Evolutionary conservation across 2,888 invertebrate species (phyloP), one percentile per base, ranked within the genome.

Genomic region (Caenorhabditis sp.): DNA sequence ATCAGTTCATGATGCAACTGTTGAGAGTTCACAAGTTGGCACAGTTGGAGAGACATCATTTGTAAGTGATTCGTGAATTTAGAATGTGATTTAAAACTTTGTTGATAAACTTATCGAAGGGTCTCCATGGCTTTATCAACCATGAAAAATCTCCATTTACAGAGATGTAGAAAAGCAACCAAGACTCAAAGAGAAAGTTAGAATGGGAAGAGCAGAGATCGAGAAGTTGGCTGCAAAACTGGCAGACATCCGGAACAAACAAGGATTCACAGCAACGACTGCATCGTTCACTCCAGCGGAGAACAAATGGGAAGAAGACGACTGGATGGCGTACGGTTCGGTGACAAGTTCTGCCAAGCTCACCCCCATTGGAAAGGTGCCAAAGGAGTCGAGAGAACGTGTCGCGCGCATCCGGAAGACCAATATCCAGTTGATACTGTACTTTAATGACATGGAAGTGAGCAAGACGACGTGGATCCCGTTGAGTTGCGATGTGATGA

Each of bases 361-460:
- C 9, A 70, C 81, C 8, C 50, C 76, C 11, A 71, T 70, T 3
- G 44, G 64, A 24, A 77, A 81, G 20, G 26, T 81, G 2, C 71
- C 72, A 22, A 82, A 78, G 40, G 56, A 35, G 1, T 44, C 65
- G 8, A 22, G 67, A 6, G 68, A 82, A 18, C 56, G 82, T 18
- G 58, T 77, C 13, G 55, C 37, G 1, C 6, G 22, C 4, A 18
- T 65, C 20, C 40, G 55, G n/a, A 55, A 64, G n/a, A 81, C 81
- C 6, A 24, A 11, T 0, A 58, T 78, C 32, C 78, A 79, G 32
- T n/a, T 82, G 28, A 26, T 76, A 15, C 60, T 82, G 1, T 82
- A 64, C 58, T 82, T 69, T 28, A 82, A 82, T 26, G 78, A 74
- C 5, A 74, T 65, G 26, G 69, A 74, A 70, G 82, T 82, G 11